Evolutionary conservation across 2,888 invertebrate species (phyloP).

Genomic region (Cenopis cana): DNA sequence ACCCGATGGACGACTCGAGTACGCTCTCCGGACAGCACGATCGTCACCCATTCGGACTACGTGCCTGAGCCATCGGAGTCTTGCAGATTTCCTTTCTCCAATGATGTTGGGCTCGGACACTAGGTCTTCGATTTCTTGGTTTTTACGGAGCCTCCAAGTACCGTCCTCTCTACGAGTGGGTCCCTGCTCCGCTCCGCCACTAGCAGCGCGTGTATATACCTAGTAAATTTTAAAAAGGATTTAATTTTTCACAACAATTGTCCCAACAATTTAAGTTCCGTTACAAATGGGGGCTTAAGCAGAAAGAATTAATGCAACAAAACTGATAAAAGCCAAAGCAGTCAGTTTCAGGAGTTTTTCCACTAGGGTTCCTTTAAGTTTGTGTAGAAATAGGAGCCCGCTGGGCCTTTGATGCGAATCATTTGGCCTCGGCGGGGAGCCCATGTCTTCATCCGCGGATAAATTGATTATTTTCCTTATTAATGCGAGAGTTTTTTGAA

Average conservation of each 20-base stretch:
- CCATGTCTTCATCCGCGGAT: slow-evolving; percentile 72
- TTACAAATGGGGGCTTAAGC: neutral
- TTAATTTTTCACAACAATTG: neutral
- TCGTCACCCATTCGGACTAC: too few species aligned
- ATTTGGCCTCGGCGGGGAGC: slow-evolving; percentile 65
- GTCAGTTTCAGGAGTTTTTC: slow-evolving; percentile 41
- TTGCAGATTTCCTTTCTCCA: too few species aligned
- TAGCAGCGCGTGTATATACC: too few species aligned
- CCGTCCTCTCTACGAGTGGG: too few species aligned
- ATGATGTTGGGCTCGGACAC: too few species aligned
- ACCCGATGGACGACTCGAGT: too few species aligned
- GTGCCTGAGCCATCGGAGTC: too few species aligned
- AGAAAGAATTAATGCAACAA: slow-evolving; percentile 14
- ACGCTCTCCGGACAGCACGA: too few species aligned
- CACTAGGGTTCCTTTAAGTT: slow-evolving; percentile 59
- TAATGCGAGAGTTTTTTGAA: slow-evolving; percentile 37
- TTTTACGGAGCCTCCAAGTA: too few species aligned
- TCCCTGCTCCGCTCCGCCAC: too few species aligned
- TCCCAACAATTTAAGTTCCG: neutral
- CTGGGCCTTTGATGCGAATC: slow-evolving; percentile 69
- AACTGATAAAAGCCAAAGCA: slow-evolving; percentile 17
- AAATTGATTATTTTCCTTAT: slow-evolving; percentile 44
- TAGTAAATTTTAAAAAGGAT: neutral
- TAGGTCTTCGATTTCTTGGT: too few species aligned
- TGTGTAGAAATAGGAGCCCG: slow-evolving; percentile 61